Base-by-base conservation (phyloP, 2,888 invertebrate species). In the Ophion costatus region DNA sequence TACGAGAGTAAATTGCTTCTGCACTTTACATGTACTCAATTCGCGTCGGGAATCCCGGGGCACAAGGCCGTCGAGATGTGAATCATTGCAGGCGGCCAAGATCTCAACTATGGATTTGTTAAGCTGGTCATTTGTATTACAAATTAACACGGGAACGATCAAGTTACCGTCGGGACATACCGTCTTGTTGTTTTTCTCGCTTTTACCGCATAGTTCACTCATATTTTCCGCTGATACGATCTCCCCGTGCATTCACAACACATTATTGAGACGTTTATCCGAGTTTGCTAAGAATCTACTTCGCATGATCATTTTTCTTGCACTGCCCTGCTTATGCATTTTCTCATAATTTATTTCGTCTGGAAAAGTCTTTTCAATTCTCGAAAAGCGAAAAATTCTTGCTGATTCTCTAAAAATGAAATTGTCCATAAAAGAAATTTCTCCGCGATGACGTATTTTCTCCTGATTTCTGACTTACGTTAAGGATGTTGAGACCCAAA, bases 11-110 rank as follows among this genome's bases (percentile, higher is more conserved):
- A 59, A 22, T 59, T 59, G 59, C 22, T 59, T 59, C 22, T 59
- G 20, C 71, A 45, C 61, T 61, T 45, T 59, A 38, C 51, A 51
- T 6, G 59, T 45, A 45, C 69, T 63, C 42, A 22, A 83, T 79
- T 42, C 56, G 75, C 69, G 45, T 64, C 75, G 79, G 83, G 64
- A 83, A 83, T 79, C 79, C 83, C 83, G 75, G 45, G 20, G 79
- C 57, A 64, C 83, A 59, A 83, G 74, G 75, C 64, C 75, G 45
- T 33, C 33, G 29, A 69, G 57, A 79, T n/a, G 38, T 79, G 79
- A 83, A 79, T 83, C 79, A 83, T 79, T 17, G 57, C 42, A 66
- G 38, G 73, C 29, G 17, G 9, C 14, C 61, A 22, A 45, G 9
- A 56, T 45, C 9, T 51, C 57, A 75, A 61, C 56, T 74, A 14